A percentile compares a stretch with the other conserved stretches of the same genome.
Conservation (phyloP, 2,888 invertebrate species). For the Conomelus anceps region DNA sequence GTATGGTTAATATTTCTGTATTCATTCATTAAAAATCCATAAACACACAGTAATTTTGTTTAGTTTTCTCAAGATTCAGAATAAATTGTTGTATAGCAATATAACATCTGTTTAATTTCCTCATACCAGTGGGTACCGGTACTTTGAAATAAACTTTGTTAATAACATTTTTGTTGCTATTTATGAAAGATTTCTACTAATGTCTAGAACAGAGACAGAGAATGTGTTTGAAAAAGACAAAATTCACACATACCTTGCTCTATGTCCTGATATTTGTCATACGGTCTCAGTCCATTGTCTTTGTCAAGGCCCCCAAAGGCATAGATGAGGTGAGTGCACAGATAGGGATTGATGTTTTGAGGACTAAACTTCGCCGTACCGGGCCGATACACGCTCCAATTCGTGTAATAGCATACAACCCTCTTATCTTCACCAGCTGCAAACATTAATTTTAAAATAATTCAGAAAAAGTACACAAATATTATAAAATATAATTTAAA, state of each 20-base stretch:
- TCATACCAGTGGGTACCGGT: too few relatives aligned
- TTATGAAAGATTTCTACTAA: too few relatives aligned
- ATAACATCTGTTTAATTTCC: too few relatives aligned
- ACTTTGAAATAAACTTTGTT: too few relatives aligned
- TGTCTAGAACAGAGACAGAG: too few relatives aligned
- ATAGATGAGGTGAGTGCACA: conserved; percentile 88
- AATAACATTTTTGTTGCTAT: too few relatives aligned
- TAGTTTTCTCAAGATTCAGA: too few relatives aligned
- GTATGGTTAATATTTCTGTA: too few relatives aligned
- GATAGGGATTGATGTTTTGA: conserved; percentile 89
- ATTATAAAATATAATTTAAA: background rate
- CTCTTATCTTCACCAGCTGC: conserved; percentile 14
- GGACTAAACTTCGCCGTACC: conserved; percentile 87
- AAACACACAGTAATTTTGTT: too few relatives aligned
- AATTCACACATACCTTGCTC: conserved; percentile 68
- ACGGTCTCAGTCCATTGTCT: conserved; percentile 83
- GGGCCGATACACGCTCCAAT: conserved; percentile 88
- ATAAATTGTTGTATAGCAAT: too few relatives aligned
- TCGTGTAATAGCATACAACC: conserved; percentile 87
- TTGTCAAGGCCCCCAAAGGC: conserved; percentile 89
- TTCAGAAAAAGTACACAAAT: background rate
- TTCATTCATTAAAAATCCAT: too few relatives aligned
- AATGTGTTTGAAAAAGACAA: too few relatives aligned
- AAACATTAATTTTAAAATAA: background rate
- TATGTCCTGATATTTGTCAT: conserved; percentile 92